Conservation (phyloP, 2,888 invertebrate genomes). For the Eristalinus aeneus region DNA sequence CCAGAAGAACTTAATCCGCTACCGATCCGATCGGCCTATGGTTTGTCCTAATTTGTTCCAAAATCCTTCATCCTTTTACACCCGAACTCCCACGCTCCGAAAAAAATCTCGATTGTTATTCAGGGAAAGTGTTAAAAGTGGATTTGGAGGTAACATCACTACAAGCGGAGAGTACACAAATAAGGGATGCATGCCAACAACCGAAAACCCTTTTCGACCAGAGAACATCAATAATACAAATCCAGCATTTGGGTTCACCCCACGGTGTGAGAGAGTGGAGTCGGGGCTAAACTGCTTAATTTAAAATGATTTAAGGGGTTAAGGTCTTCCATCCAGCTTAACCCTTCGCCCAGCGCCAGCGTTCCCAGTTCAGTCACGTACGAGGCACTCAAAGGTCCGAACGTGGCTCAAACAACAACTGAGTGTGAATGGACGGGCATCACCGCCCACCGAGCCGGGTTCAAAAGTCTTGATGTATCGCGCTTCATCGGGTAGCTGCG, state of each 20-base stretch:
- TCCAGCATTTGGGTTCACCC: not conserved
- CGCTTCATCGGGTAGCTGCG: not conserved
- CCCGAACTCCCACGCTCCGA: too few relatives aligned
- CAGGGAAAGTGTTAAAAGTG: not conserved
- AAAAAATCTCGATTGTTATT: not conserved
- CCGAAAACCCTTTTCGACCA: not conserved
- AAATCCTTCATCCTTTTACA: not conserved
- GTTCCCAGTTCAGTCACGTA: conserved; percentile 21
- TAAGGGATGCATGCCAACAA: not conserved
- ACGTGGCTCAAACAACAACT: not conserved
- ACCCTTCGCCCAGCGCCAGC: not conserved
- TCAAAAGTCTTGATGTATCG: conserved; percentile 5
- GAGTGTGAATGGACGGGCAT: conserved; percentile 5
- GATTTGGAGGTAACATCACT: not conserved
- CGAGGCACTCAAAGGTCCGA: not conserved
- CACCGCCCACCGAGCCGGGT: not conserved
- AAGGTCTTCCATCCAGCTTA: not conserved
- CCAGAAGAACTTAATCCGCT: not conserved
- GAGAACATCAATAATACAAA: not conserved
- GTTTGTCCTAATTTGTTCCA: not conserved
- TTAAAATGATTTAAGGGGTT: not conserved
- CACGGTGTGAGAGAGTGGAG: too few relatives aligned
- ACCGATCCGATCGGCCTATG: not conserved
- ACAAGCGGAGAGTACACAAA: not conserved
- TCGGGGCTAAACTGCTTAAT: too few relatives aligned